Evolutionary conservation across 1,140 invertebrate species (phyloP).

Genomic region (Stenopsyche tienmushanensis): DNA sequence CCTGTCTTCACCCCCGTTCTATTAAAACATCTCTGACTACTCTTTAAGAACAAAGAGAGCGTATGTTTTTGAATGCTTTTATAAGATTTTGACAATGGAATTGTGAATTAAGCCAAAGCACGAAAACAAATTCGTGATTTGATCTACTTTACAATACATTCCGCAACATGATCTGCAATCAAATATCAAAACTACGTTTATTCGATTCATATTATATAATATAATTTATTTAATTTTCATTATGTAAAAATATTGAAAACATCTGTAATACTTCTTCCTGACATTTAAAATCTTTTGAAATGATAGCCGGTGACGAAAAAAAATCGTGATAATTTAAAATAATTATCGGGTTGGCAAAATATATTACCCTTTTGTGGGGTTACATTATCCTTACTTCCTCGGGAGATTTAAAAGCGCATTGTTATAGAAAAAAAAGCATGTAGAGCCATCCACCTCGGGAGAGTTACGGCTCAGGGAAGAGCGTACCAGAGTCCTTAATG

Average conservation of each 20-base stretch:
- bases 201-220: too few species aligned
- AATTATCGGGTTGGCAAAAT: not conserved
- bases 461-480: constrained; percentile 1
- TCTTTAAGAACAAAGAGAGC: constrained; percentile 1
- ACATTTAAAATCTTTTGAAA: too few species aligned
- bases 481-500: constrained; percentile 32
- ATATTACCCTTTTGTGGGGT: constrained; percentile 2
- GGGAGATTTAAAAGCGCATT: constrained; percentile 11
- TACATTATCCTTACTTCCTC: not conserved
- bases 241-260: too few species aligned
- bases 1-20: not conserved
- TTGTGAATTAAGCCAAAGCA: not conserved
- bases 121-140: too few species aligned
- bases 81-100: not conserved
- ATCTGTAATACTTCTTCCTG: too few species aligned
- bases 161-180: too few species aligned
- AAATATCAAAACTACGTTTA: too few species aligned
- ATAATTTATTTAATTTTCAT: too few species aligned
- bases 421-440: not conserved
- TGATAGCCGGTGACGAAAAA: too few species aligned
- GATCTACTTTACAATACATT: too few species aligned
- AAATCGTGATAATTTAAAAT: too few species aligned
- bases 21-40: not conserved
- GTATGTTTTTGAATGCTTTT: not conserved
- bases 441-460: constrained; percentile 5